Base-by-base conservation (phyloP, 2,113 vertebrate species). In the Cyanistes caeruleus region DNA sequence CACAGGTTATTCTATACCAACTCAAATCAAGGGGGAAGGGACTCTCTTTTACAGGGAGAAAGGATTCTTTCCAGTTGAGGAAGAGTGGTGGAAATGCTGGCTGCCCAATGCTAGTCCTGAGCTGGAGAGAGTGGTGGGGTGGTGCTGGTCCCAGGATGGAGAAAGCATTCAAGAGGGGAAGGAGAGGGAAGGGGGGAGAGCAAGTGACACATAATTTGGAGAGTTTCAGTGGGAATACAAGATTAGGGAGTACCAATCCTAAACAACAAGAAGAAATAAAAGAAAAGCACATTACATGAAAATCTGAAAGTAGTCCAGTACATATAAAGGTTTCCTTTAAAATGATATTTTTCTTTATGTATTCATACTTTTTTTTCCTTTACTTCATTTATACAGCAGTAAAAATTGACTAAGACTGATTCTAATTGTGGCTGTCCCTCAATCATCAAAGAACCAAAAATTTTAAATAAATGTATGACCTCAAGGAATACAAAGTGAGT, bases 401-500 rank as follows among this genome's bases (percentile, higher is more conserved):
- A 4, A 83, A 93, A 90, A 56, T 21, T 43, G 13, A 30, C 15
- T 49, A 59, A 58, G 69, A 44, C 9, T 59, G 30, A 39, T 82
- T 82, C 28, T 64, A 53, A 79, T 43, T 83, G 44, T 68, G 13
- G 4, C 15, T 89, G 19, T 65, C 41, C 17, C 15, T 83, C 41
- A 67, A 9, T 59, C 48, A 79, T 59, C n/a, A 35, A 28, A 37
- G 22, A 70, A 70, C 35, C 1, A 87, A 84, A 90, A 58, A 60
- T 23, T 78, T 74, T 41, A 87, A 85, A 90, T 62, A 83, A 75
- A 93, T 87, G 22, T 17, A 76, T 63, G 30, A 86, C 60, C 48
- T 81, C 37, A 87, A 95, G 68, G 60, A 96, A 93, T 76, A 56
- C 11, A 79, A 77, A 79, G 31, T 44, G 21, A 93, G 84, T 92